A percentile compares a stretch with the other conserved stretches of the same genome.
These are phyloP conservation scores for Hemibagrus guttatus DNA, from an alignment of 2,797 vertebrate species.

Conservation along the genomic window DNA sequence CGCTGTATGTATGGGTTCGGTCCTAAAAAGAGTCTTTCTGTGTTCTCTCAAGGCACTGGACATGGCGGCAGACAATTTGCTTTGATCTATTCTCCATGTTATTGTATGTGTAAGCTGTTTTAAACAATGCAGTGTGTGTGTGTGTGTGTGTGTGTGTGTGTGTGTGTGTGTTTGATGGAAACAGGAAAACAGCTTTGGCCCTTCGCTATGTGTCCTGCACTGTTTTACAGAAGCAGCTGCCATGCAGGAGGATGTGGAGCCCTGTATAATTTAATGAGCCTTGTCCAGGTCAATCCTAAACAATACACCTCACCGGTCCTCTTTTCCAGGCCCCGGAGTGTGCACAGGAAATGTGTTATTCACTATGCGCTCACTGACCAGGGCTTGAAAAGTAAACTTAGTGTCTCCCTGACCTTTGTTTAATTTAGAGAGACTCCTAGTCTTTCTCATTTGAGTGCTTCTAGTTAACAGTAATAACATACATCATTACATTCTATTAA, in stretches of 20 bases:
- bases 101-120: not conserved
- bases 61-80: not conserved
- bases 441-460: conserved; percentile 59
- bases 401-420: conserved; percentile 51
- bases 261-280: conserved; percentile 64
- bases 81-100: not conserved
- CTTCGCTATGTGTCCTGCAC: conserved; percentile 15
- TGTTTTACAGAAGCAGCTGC: conserved; percentile 32
- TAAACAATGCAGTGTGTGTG: not conserved
- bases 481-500: not conserved
- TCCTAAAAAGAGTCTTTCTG: not conserved
- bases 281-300: conserved; percentile 63
- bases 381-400: conserved; percentile 54
- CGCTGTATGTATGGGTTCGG: not conserved
- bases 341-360: conserved; percentile 71
- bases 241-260: conserved; percentile 45
- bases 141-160: not conserved
- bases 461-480: conserved; percentile 48
- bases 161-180: not conserved
- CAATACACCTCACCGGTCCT: conserved; percentile 63
- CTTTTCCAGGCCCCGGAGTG: conserved; percentile 56
- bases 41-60: not conserved
- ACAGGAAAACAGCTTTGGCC: conserved; percentile 23
- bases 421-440: not conserved
- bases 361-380: conserved; percentile 56